Base-by-base conservation (phyloP, 2,797 vertebrate genomes). In the Paramormyrops hopkinsi region DNA sequence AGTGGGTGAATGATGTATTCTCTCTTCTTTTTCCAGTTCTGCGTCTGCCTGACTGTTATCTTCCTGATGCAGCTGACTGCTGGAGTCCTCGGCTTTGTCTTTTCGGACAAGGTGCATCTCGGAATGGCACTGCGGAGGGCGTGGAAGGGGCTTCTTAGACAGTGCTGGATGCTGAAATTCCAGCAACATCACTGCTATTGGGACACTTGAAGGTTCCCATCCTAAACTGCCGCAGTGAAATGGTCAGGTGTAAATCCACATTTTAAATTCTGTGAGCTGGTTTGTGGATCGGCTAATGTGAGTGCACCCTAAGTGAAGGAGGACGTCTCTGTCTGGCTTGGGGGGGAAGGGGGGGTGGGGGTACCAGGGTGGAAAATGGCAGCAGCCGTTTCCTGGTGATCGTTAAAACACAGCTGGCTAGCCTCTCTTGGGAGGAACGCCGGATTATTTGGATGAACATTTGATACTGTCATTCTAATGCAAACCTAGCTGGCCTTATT, bases 51-150 rank as follows among this genome's bases (percentile, higher is more conserved):
- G 92, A 97, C 96, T 0, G 0, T 97, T 3, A 92, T 98, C 93
- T 99, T 99, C 95, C 89, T 99, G 90, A 96, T 99, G 6, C 98
- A 99, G 94, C 92, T 99, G 93, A 90, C 92, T 0, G 97, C 96
- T 0, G 98, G 98, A 0, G 79, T 97, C 91, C 93, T 99, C 88
- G 98, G 97, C 86, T 99, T 99, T 5, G 14, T 98, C 91, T 99
- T 98, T 94, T 97, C 98, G 0, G 97, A 99, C 90, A 97, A 97
- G 97, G 98, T 99, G 76, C 0, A 9, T 48, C 44, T 25, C 50
- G 11, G 53, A 17, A 25, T 3, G 44, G 19, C 6, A 48, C n/a
- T 17, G 6, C 8, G 3, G 51, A 17, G 46, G n/a, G 6, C n/a
- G 6, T 8, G 48, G 83, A 86, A 86, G 25, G 8, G 50, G 25